These are phyloP conservation scores for Chaetodon trifascialis DNA, from an alignment of 2,113 vertebrate genomes.

Conservation along the genomic window DNA sequence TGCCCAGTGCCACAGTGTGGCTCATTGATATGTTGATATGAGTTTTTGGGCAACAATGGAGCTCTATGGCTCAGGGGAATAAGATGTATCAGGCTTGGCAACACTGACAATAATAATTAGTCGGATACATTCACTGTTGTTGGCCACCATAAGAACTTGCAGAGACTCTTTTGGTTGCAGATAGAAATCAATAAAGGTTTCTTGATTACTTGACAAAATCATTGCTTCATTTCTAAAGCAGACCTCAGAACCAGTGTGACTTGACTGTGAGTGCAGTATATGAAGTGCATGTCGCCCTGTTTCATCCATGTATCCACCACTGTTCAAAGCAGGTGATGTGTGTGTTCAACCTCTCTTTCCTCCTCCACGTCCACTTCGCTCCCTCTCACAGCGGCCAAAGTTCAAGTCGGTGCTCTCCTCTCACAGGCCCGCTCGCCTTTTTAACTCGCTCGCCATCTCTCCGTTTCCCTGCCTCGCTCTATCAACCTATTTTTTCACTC, in stretches of 20 bases:
- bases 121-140: not conserved
- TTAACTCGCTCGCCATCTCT: not conserved
- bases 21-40: not conserved
- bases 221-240: not conserved
- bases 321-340: slow-evolving; percentile 20
- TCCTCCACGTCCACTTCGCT: slow-evolving; percentile 19
- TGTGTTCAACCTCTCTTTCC: slow-evolving; percentile 13
- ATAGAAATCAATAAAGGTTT: not conserved
- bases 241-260: not conserved
- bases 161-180: not conserved
- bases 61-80: not conserved
- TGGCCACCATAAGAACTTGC: not conserved
- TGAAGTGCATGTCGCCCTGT: no score
- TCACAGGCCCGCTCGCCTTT: slow-evolving; percentile 8
- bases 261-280: not conserved
- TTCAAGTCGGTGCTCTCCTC: slow-evolving; percentile 35
- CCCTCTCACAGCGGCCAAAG: slow-evolving; percentile 18
- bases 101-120: not conserved
- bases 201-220: no score
- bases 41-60: not conserved
- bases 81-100: not conserved
- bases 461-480: not conserved
- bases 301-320: not conserved
- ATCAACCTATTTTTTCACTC: slow-evolving; percentile 34
- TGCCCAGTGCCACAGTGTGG: not conserved